These are phyloP conservation scores for Gyrodactylus salaris DNA, from an alignment of 1,140 invertebrate genomes.

Conservation along the genomic window DNA sequence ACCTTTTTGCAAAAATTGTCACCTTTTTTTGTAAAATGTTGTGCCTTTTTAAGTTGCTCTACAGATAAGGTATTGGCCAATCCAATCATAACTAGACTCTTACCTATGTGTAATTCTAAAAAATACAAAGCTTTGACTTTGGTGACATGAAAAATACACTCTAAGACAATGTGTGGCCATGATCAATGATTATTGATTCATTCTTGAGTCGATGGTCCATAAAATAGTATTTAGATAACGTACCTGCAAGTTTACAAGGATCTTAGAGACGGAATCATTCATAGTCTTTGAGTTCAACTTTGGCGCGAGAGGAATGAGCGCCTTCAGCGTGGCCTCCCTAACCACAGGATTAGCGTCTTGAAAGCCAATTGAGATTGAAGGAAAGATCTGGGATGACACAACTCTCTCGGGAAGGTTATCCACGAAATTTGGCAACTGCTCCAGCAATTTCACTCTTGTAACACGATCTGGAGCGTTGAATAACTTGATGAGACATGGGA, in stretches of 20 bases:
- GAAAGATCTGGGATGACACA: slow-evolving; percentile 47
- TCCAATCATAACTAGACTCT: too few relatives aligned
- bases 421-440: slow-evolving; percentile 26
- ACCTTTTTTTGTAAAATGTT: too few relatives aligned
- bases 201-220: too few relatives aligned
- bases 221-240: too few relatives aligned
- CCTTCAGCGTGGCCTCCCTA: slow-evolving; percentile 60
- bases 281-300: slow-evolving; percentile 3
- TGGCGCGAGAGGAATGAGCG: slow-evolving; percentile 12
- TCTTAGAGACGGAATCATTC: not conserved
- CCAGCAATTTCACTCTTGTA: slow-evolving; percentile 47
- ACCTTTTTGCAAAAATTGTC: too few relatives aligned
- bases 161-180: not conserved
- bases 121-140: too few relatives aligned
- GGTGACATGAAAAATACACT: not conserved
- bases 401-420: slow-evolving; percentile 21
- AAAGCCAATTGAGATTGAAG: slow-evolving; percentile 53
- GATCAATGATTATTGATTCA: not conserved
- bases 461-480: slow-evolving; percentile 61
- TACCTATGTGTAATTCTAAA: too few relatives aligned
- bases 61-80: too few relatives aligned
- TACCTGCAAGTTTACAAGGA: slow-evolving; percentile 3
- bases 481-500: slow-evolving; percentile 64
- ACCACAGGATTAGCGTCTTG: slow-evolving; percentile 65
- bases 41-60: too few relatives aligned